A percentile compares a stretch with the other conserved stretches of the same genome.
Evolutionary conservation across 2,888 invertebrate species (phyloP).

Genomic region (Gastracanthus pulcherrimus): DNA sequence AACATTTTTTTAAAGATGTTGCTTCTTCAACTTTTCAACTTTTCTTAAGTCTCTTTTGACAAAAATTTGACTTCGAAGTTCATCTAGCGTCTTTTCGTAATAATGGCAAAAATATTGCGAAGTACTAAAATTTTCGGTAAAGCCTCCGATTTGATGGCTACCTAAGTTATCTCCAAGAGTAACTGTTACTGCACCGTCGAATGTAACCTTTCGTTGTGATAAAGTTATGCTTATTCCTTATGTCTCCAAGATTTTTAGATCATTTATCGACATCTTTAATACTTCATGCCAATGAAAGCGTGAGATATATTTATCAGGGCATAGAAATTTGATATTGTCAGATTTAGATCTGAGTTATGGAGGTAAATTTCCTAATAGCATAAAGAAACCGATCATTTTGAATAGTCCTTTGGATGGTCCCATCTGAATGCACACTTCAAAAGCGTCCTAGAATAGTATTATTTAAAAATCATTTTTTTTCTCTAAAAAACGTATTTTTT

Average conservation of each 20-base stretch:
- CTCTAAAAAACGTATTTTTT: too few species aligned
- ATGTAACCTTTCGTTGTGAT: not conserved
- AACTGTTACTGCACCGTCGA: not conserved
- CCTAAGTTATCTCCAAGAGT: slow-evolving; percentile 37
- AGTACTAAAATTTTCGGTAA: slow-evolving; percentile 58
- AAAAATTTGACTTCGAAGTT: slow-evolving; percentile 45
- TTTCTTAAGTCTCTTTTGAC: slow-evolving; percentile 28
- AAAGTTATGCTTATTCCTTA: slow-evolving; percentile 16
- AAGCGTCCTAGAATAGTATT: slow-evolving; percentile 60
- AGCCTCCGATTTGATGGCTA: slow-evolving; percentile 56
- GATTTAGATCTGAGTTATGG: slow-evolving; percentile 43
- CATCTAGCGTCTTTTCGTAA: slow-evolving; percentile 47
- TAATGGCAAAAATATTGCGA: slow-evolving; percentile 59
- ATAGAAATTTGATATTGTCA: slow-evolving; percentile 53
- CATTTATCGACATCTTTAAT: slow-evolving; percentile 45
- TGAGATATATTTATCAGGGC: slow-evolving; percentile 50
- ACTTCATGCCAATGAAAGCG: slow-evolving; percentile 53
- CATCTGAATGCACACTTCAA: slow-evolving; percentile 56
- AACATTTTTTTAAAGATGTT: slow-evolving; percentile 23
- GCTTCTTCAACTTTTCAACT: slow-evolving; percentile 33
- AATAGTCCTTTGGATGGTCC: not conserved
- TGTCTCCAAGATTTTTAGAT: slow-evolving; percentile 55
- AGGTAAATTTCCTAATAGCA: slow-evolving; percentile 55
- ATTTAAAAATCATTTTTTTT: not conserved
- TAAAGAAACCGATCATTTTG: slow-evolving; percentile 44